Percentiles rank a stretch among this genome's conserved stretches.
Evolutionary conservation across 2,113 vertebrate species (phyloP).

Genomic region (Abramis brama): DNA sequence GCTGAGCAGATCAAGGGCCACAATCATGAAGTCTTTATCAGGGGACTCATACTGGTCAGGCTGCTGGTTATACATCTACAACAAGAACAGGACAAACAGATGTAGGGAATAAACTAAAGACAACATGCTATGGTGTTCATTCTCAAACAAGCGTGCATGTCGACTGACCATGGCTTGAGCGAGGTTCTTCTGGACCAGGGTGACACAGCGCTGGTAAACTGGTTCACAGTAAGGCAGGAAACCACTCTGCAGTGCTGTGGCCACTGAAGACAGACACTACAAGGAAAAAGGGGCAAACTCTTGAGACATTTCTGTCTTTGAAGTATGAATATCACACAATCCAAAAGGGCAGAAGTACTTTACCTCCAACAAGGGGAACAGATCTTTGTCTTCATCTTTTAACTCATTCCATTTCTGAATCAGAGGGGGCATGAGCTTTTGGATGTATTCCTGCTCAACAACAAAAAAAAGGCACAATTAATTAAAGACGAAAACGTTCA

Average conservation of each 20-base stretch:
- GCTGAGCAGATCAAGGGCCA: conserved; percentile 91
- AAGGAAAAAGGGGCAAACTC: not conserved
- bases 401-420: conserved; percentile 95
- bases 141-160: not conserved
- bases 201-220: conserved; percentile 95
- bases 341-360: conserved; percentile 3
- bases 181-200: conserved; percentile 91
- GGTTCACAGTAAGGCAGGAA: conserved; percentile 96
- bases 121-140: not conserved
- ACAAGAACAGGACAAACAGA: not conserved
- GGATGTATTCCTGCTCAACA: conserved; percentile 84
- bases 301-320: not conserved
- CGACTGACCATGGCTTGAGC: conserved; percentile 91
- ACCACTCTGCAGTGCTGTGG: conserved; percentile 92
- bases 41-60: conserved; percentile 95
- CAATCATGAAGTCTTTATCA: conserved; percentile 98
- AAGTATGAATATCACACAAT: not conserved
- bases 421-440: conserved; percentile 92
- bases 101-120: not conserved
- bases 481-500: too few relatives aligned
- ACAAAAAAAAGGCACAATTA: not conserved
- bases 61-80: conserved; percentile 94
- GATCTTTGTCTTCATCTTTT: conserved; percentile 93
- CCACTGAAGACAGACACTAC: conserved; percentile 91
- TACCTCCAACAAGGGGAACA: conserved; percentile 88